These are phyloP conservation scores for Zeus faber DNA, from an alignment of 2,113 vertebrate genomes.

Conservation along the genomic window DNA sequence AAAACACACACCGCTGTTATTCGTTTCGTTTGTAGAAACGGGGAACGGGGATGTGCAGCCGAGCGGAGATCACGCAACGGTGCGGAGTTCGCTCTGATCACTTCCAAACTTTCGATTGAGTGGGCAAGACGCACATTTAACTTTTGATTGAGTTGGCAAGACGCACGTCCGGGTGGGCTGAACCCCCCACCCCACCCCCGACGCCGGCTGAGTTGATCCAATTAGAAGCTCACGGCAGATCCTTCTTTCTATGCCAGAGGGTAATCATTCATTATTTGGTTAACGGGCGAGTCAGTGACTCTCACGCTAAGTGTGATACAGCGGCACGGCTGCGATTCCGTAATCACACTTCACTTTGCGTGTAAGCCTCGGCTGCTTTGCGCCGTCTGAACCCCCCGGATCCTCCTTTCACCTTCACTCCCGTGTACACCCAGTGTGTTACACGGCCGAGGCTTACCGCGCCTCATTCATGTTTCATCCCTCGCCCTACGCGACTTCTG, in stretches of 20 bases:
- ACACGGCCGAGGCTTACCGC: neutral
- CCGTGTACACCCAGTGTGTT: neutral
- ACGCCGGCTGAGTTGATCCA: conserved; percentile 2
- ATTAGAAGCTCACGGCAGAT: neutral
- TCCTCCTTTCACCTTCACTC: conserved; percentile 6
- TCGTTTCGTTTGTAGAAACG: no score
- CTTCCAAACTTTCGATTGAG: no score
- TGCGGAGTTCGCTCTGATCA: no score
- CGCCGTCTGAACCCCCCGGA: conserved; percentile 35
- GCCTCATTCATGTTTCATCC: neutral
- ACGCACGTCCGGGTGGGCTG: no score
- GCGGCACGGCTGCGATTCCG: conserved; percentile 14
- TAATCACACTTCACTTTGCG: conserved; percentile 33
- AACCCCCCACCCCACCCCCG: no score
- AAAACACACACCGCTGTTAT: no score
- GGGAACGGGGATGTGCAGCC: no score
- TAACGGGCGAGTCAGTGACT: conserved; percentile 27
- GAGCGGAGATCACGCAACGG: no score
- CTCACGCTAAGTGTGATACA: neutral
- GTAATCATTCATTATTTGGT: conserved; percentile 20
- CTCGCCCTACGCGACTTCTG: neutral
- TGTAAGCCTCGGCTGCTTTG: conserved; percentile 37
- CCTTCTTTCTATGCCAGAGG: neutral
- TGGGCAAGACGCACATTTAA: no score
- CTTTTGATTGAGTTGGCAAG: no score